Base-by-base conservation (phyloP, 2,888 invertebrate species). In the Hydraecia micacea region DNA sequence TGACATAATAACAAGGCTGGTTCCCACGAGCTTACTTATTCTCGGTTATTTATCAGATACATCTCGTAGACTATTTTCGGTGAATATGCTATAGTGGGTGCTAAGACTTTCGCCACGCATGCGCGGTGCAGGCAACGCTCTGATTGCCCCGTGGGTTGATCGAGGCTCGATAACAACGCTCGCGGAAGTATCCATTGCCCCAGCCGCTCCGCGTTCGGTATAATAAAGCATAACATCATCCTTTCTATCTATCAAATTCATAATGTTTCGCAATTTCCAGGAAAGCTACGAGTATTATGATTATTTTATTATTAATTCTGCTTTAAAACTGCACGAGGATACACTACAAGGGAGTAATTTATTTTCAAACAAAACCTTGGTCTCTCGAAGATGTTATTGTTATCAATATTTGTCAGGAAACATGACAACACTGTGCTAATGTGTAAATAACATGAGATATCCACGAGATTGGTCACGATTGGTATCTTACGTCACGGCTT, bases 401-500 rank as follows among this genome's bases (percentile, higher is more conserved):
- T 87, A 85, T 84, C 83, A 83, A 75, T 89, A 84, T 91, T 91
- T 87, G 86, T 77, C 91, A 91, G 91, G 91, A 92, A 92, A 90
- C 86, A 84, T 86, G 88, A 89, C 89, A 89, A 85, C 79, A 87
- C 76, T 81, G 52, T 86, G 85, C 67, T 87, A 87, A 91, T 83
- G 79, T 85, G 89, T 89, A 89, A 91, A 91, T 88, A 92, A 88
- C 88, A 90, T 84, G 77, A 90, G 86, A 78, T 88, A 89, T 88
- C 81, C 84, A 82, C 81, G 79, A 83, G 68, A 91, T 92, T 91
- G 90, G 91, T 92, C 91, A 93, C 90, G 88, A 90, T 91, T 85
- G 86, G 84, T 77, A 67, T 87, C 85, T 95, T 93, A 92, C 94
- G 93, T 95, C 94, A 90, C 90, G 83, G 86, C 91, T 88, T 91